Base-by-base conservation (phyloP, 2,113 vertebrate genomes). In the Gulo gulo region DNA sequence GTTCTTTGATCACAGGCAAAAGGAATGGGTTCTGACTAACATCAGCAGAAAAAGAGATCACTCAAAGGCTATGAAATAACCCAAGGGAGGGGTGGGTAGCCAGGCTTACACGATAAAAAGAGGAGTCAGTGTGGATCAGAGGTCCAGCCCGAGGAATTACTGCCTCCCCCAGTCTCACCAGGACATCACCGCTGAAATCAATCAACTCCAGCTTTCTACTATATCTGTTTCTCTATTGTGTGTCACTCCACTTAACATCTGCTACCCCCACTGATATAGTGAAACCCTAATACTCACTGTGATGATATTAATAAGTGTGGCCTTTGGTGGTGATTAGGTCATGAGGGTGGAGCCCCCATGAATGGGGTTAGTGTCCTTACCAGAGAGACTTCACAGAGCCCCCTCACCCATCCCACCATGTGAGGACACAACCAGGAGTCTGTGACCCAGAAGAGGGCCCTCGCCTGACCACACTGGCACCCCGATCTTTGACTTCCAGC, bases 31-130 rank as follows among this genome's bases (percentile, higher is more conserved):
- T 95, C 82, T 91, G 82, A 95, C 55, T 87, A 94, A 97, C 76
- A 94, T 97, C 50, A 93, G 96, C 88, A 92, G 93, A 92, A 97
- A 97, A 71, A 81, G 59, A 95, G 69, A 96, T 94, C 87, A 80
- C 36, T 76, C n/a, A 52, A 74, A 86, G 67, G 86, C 31, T 78
- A 74, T 3, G 34, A n/a, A 24, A 23, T 21, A 57, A 47, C 65
- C 83, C 80, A 36, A 90, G 69, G 93, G 93, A 88, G 1, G 21
- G 81, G 21, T 12, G 73, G 76, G 85, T 84, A 87, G 47, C 76
- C 52, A 74, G 76, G 47, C 78, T 93, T 69, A 90, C 94, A 85
- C 11, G 42, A 84, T 42, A 45, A 96, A 63, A 21, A 81, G 45
- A 74, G 16, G 86, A 86, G 73, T 73, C 29, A 24, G 42, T 36